Conservation (phyloP, 1,140 invertebrate species). For the Dendrolimus kikuchii region DNA sequence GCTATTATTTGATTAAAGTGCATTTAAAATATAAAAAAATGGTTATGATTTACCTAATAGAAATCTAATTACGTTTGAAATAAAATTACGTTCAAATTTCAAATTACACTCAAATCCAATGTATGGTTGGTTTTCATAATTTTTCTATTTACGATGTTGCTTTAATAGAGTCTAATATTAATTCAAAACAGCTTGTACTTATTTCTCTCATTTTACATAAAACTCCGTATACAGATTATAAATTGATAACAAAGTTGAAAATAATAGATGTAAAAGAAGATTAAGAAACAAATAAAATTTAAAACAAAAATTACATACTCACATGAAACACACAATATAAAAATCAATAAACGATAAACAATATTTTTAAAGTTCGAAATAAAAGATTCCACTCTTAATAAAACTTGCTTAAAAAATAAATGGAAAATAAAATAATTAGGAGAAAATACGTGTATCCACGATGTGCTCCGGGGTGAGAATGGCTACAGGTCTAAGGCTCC, state of each 20-base stretch:
- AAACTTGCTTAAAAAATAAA: background rate
- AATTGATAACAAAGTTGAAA: background rate
- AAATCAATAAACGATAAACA: conserved; percentile 14
- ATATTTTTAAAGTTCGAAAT: background rate
- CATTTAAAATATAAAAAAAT: too few species aligned
- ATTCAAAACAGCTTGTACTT: too few species aligned
- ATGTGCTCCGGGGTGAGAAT: conserved; percentile 40
- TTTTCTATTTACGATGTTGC: too few species aligned
- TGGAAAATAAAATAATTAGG: conserved; percentile 5
- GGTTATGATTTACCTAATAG: too few species aligned
- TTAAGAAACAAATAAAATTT: conserved; percentile 9
- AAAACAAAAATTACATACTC: conserved; percentile 15
- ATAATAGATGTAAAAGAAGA: conserved; percentile 7
- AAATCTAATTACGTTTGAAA: too few species aligned
- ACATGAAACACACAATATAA: conserved; percentile 23
- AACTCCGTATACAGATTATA: too few species aligned
- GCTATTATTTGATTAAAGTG: too few species aligned
- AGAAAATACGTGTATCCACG: conserved; percentile 33
- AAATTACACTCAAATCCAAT: too few species aligned
- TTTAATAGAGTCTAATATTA: too few species aligned
- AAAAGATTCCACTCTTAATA: background rate
- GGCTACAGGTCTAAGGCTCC: conserved; percentile 28
- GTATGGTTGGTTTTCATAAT: too few species aligned
- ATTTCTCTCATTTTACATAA: too few species aligned
- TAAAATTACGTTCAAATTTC: too few species aligned